Conservation (phyloP, 2,888 invertebrate genomes). For the Agelastica alni region DNA sequence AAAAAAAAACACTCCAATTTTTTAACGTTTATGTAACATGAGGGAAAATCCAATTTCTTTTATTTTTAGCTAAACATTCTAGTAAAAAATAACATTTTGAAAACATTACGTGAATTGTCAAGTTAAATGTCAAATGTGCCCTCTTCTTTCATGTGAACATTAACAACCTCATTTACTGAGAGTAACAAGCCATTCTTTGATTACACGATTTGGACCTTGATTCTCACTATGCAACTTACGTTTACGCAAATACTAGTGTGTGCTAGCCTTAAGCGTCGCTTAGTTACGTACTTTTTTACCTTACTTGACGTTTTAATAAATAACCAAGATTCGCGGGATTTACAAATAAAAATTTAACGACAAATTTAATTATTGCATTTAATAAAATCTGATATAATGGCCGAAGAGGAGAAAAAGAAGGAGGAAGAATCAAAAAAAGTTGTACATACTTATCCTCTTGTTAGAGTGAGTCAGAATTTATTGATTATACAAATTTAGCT, state of each 20-base stretch:
- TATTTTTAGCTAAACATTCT: neutral
- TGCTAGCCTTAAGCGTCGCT: neutral
- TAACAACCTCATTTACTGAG: no score
- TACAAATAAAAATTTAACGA: conserved; percentile 14
- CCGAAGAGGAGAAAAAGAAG: conserved; percentile 38
- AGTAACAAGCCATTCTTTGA: no score
- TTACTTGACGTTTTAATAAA: neutral
- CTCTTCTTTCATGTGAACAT: no score
- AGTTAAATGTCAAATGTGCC: no score
- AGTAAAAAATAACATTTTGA: neutral
- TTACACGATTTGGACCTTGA: no score
- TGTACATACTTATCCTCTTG: conserved; percentile 43
- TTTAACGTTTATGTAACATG: neutral
- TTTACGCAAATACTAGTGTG: no score
- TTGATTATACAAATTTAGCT: conserved; percentile 28
- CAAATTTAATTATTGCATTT: conserved; percentile 5
- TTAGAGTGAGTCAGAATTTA: conserved; percentile 43
- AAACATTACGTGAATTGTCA: conserved; percentile 14
- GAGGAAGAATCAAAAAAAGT: conserved; percentile 41
- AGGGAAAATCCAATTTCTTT: neutral
- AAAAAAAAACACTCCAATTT: neutral
- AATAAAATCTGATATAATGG: conserved; percentile 33
- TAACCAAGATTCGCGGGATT: conserved; percentile 16
- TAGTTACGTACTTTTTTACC: neutral
- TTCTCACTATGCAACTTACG: no score